Conservation (phyloP, 2,797 vertebrate genomes). For the Valencia hispanica region DNA sequence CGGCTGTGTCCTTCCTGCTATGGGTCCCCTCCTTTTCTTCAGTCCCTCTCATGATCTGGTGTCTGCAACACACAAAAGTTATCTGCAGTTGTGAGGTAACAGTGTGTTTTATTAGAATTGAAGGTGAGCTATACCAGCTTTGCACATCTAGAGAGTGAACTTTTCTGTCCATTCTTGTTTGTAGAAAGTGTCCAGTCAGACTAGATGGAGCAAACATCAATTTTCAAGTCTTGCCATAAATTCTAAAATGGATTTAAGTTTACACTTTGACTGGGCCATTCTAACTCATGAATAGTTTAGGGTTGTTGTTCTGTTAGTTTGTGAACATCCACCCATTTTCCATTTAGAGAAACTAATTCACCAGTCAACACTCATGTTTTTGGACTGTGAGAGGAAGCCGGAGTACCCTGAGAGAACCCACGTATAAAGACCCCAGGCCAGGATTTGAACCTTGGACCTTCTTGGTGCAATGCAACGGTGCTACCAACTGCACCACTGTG, state of each 20-base stretch:
- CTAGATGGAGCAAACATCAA: neutral
- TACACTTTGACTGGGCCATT: neutral
- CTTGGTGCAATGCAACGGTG: too few relatives aligned
- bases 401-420: too few relatives aligned
- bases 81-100: neutral
- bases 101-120: neutral
- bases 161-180: neutral
- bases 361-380: too few relatives aligned
- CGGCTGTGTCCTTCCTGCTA: conserved; percentile 56
- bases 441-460: too few relatives aligned
- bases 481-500: too few relatives aligned
- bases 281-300: neutral
- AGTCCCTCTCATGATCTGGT: conserved; percentile 12
- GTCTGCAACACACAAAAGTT: neutral
- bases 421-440: too few relatives aligned
- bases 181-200: neutral
- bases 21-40: conserved; percentile 33
- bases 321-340: neutral
- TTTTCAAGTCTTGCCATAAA: neutral
- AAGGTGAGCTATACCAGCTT: neutral
- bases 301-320: neutral
- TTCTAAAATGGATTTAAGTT: neutral
- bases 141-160: neutral
- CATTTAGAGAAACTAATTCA: too few relatives aligned
- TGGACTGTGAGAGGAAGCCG: too few relatives aligned